A percentile compares a stretch with the other conserved stretches of the same genome.
Evolutionary conservation across 2,113 vertebrate genomes (phyloP).

Genomic region (Chrysochloris asiatica): DNA sequence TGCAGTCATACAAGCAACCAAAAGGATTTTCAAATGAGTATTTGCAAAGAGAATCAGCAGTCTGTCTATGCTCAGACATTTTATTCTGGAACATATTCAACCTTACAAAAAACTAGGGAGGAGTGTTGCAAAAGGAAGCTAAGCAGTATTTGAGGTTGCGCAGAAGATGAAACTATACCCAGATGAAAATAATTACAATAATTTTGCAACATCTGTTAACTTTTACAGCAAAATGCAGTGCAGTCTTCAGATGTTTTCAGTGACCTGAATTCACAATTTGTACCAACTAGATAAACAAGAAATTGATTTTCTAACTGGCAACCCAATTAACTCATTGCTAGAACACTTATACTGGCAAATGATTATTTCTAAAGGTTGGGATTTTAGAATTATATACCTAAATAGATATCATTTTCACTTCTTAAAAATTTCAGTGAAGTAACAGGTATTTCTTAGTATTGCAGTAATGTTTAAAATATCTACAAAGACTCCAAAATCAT

Average conservation of each 20-base stretch:
- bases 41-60: conserved; percentile 69
- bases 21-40: conserved; percentile 74
- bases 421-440: conserved; percentile 43
- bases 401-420: neutral
- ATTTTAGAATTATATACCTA: neutral
- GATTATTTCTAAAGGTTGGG: neutral
- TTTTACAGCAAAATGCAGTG: neutral
- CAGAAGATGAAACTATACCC: conserved; percentile 28
- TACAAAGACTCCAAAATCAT: neutral
- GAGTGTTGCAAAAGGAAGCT: neutral
- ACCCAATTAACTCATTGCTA: conserved; percentile 41
- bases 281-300: conserved; percentile 28
- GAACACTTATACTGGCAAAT: neutral
- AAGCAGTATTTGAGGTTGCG: conserved; percentile 19
- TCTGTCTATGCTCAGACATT: conserved; percentile 53
- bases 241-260: neutral
- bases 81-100: conserved; percentile 45
- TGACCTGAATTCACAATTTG: conserved; percentile 14
- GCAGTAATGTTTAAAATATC: neutral
- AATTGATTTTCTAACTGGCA: conserved; percentile 39
- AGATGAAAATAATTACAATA: conserved; percentile 49
- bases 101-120: neutral
- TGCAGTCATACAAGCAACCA: conserved; percentile 58
- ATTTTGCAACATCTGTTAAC: conserved; percentile 60
- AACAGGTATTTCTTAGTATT: conserved; percentile 47